phyloP scores from a whole-genome alignment of 2,888 invertebrate species.

The Gandaritis pyraliata region DNA sequence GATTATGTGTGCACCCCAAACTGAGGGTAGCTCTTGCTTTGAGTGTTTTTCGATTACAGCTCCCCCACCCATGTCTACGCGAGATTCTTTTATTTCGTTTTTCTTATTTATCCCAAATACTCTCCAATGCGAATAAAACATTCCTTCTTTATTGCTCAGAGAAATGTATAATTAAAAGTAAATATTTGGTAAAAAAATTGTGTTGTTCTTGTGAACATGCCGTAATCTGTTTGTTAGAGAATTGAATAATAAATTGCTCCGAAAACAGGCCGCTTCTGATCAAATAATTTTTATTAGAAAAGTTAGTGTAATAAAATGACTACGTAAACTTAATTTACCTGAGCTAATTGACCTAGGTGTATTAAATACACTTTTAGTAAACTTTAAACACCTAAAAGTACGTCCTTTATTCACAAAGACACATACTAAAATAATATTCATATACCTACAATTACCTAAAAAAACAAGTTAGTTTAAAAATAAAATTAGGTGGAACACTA shows the following conservation, averaged over 20 bases:
- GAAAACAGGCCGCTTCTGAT: constrained; percentile 15
- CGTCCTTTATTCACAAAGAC: no score
- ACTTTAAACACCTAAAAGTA: no score
- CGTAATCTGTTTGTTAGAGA: constrained; percentile 18
- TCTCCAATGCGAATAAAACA: constrained; percentile 31
- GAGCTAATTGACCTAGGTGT: no score
- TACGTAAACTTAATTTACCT: no score
- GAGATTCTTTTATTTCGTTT: constrained; percentile 48
- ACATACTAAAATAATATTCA: no score
- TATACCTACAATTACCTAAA: no score
- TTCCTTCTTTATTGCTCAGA: constrained; percentile 30
- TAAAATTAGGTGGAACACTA: no score
- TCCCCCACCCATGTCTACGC: constrained; percentile 45
- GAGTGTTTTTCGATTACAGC: constrained; percentile 58
- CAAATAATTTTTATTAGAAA: constrained; percentile 17
- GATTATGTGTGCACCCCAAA: constrained; percentile 47
- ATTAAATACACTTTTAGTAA: no score
- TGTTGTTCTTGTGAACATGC: constrained; percentile 16
- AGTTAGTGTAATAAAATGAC: background rate
- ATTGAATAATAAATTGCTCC: constrained; percentile 16
- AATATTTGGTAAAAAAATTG: constrained; percentile 32
- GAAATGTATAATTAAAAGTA: constrained; percentile 31
- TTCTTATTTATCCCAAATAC: constrained; percentile 47
- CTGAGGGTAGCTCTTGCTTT: constrained; percentile 51
- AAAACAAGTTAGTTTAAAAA: background rate